Evolutionary conservation across 2,797 vertebrate species (phyloP).

Genomic region (Arnoldichthys spilopterus): DNA sequence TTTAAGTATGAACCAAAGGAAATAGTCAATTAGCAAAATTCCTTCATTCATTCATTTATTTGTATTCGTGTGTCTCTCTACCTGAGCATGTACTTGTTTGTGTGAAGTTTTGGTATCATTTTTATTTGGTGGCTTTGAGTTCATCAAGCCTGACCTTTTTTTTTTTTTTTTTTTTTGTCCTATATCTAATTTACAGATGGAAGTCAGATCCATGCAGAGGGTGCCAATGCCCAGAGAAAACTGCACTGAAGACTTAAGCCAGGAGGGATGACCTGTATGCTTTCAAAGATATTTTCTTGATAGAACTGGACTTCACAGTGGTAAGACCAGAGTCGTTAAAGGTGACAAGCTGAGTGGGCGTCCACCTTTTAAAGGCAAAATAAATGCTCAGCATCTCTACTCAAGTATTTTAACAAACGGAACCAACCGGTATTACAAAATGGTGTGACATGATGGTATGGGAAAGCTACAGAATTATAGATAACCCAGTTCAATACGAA

Average conservation of each 20-base stretch:
- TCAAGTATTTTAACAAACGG: not conserved
- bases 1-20: not conserved
- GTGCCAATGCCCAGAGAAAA: conserved; percentile 30
- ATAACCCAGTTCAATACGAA: not conserved
- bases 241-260: conserved; percentile 35
- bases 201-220: conserved; percentile 43
- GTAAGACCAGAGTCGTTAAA: not conserved
- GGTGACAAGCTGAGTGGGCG: not conserved
- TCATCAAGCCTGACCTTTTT: no score
- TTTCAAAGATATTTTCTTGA: not conserved
- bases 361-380: conserved; percentile 9
- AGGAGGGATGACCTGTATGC: not conserved
- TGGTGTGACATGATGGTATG: not conserved
- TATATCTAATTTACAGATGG: conserved; percentile 36
- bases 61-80: not conserved
- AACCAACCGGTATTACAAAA: not conserved
- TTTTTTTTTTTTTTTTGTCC: not conserved
- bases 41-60: no score
- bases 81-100: no score
- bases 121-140: no score
- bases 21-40: not conserved
- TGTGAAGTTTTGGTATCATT: no score
- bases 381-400: not conserved
- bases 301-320: not conserved
- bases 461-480: not conserved